These are phyloP conservation scores for Sibirionetta formosa DNA, from an alignment of 2,797 vertebrate species.

Conservation along the genomic window DNA sequence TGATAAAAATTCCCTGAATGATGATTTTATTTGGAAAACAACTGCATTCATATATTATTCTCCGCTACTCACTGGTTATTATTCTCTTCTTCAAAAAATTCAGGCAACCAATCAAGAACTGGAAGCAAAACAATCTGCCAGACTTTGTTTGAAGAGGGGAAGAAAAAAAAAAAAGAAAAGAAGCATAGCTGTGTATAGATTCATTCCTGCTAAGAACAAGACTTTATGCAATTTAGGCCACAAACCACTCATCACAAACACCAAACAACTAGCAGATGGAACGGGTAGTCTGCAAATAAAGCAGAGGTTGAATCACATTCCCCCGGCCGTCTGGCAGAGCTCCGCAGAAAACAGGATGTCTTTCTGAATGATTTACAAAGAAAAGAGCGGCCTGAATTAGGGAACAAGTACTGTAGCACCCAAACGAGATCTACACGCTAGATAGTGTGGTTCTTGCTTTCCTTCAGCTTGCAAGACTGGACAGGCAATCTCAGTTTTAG, in stretches of 20 bases:
- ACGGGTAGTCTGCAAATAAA: constrained; percentile 33
- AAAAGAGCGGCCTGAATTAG: constrained; percentile 30
- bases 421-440: not conserved
- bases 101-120: not conserved
- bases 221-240: constrained; percentile 32
- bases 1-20: not conserved
- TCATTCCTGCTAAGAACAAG: constrained; percentile 12
- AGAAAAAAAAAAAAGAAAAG: not conserved
- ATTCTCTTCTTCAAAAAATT: not conserved
- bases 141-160: not conserved
- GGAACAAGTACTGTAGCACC: not conserved
- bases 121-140: not conserved
- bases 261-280: constrained; percentile 60
- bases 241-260: constrained; percentile 50
- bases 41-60: not conserved
- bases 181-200: not conserved
- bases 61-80: not conserved
- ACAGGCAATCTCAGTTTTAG: not conserved
- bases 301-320: constrained; percentile 26
- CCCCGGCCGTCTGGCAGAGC: constrained; percentile 22
- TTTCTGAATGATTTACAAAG: constrained; percentile 20
- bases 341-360: constrained; percentile 36
- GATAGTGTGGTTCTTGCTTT: not conserved
- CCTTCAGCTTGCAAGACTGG: not conserved
- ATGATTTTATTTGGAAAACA: not conserved